Evolutionary conservation across 2,888 invertebrate genomes (phyloP), one percentile per base, ranked within the genome.

Genomic region (Sphinx pinastri): DNA sequence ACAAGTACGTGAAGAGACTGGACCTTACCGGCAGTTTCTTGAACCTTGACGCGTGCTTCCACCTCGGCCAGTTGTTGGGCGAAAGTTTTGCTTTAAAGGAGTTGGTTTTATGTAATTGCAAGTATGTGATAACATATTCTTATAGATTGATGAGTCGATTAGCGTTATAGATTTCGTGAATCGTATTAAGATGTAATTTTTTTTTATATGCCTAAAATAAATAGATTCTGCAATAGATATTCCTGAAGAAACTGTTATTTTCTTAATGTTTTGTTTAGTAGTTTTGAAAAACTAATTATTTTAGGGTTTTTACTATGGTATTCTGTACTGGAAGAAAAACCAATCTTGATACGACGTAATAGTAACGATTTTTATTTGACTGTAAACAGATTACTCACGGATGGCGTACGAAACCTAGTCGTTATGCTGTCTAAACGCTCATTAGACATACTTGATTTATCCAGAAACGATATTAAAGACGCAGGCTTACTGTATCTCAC

Each of bases 11-110:
- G 2, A 74, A 72, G 55, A 72, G 79, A 1, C 73, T 88, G 57
- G 83, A 87, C 68, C 72, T 88, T 14, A 84, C 84, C 0, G 81
- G 80, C 14, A 86, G 84, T 72, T 80, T 75, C 47, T 73, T 88
- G 19, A 75, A 60, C 67, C 69, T 73, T 4, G 86, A 88, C 73
- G 83, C 81, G 5, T 86, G 85, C 74, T 85, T 79, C 70, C 87
- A 88, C 69, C 76, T 87, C 31, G 85, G 85, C 0, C 80, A 81
- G 69, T 74, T 88, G 72, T 73, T 88, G 10, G 71, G 71, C 0
- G 77, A 77, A 2, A 86, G 83, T 69, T 70, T 71, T 52, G 72
- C 71, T 4, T 54, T 88, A 47, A 74, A 75, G 13, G 84, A 87
- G 55, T 68, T 87, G 8, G 73, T 84, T 38, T 69, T 88, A 25